Evolutionary conservation across 2,888 invertebrate species (phyloP), one percentile per base, ranked within the genome.

Genomic region (Cremastinae sp.): DNA sequence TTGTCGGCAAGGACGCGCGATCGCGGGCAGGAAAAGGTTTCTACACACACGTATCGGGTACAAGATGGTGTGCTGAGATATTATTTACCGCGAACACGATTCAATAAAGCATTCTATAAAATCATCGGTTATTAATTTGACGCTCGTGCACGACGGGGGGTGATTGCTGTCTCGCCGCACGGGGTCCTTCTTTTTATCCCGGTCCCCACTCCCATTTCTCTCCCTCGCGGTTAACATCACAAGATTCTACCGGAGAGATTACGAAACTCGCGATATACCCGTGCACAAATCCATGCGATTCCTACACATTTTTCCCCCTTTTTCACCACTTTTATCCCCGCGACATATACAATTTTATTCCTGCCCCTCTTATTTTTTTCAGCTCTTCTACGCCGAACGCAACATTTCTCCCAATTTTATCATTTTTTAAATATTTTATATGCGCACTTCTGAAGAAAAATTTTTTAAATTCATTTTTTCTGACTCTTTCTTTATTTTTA

Each of bases 41-140:
- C 47, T 28, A 56, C 18, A 10, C 41, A 10, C 47, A 16, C 49
- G 14, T n/a, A 43, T 43, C 20, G 56, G 7, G 28, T 16, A 16
- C 18, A 71, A 71, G 82, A 83, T 82, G 77, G 82, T 82, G 82
- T 80, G 76, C 80, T 68, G 73, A 81, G 83, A 86, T 86, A 85
- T 85, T 84, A 82, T 84, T 84, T 84, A 83, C 83, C 79, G 80
- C 65, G 82, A 82, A 83, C 84, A 84, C 85, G 86, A 87, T 87
- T 88, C 86, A 87, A 87, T 87, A 85, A 87, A 83, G 81, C 85
- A 84, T 86, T 87, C 83, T 87, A 87, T 86, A 85, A 87, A 88
- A 88, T 89, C 88, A 89, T 88, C 84, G 86, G 84, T 88, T 88
- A 88, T 89, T 89, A 88, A 89, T 89, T 88, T 88, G 87, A 88